Conservation (phyloP, 2,113 vertebrate genomes). For the Pollachius pollachius region DNA sequence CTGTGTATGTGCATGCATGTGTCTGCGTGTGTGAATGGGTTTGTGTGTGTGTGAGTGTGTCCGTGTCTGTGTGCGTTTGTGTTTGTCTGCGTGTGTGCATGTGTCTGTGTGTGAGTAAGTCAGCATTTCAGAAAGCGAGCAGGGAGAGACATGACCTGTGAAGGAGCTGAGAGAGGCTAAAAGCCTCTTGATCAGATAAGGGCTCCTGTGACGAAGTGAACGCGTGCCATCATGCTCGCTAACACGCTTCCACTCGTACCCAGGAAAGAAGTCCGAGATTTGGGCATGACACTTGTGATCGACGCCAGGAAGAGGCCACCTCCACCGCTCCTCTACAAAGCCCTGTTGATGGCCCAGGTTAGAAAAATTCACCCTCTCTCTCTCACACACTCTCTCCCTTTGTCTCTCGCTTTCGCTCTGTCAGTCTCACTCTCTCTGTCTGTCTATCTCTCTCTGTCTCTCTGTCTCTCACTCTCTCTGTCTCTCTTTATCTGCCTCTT, state of each 20-base stretch:
- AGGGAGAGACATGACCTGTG: conserved; percentile 13
- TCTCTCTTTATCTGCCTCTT: too few relatives aligned
- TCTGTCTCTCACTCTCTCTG: too few relatives aligned
- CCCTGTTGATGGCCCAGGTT: conserved; percentile 85
- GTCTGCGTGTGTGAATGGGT: too few relatives aligned
- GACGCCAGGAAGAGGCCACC: conserved; percentile 81
- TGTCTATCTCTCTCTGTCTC: too few relatives aligned
- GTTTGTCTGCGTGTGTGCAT: too few relatives aligned
- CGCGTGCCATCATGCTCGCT: conserved; percentile 18
- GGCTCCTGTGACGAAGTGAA: background rate
- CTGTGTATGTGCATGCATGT: background rate
- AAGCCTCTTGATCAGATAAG: conserved; percentile 2
- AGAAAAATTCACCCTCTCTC: conserved; percentile 3
- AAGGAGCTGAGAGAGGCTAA: background rate
- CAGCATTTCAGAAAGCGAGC: background rate
- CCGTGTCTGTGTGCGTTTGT: background rate
- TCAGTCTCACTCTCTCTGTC: too few relatives aligned
- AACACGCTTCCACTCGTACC: conserved; percentile 19
- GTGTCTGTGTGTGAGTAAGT: background rate
- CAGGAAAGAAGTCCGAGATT: conserved; percentile 75
- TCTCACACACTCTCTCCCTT: too few relatives aligned
- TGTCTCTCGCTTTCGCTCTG: too few relatives aligned
- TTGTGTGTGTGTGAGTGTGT: too few relatives aligned
- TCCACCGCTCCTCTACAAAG: conserved; percentile 68
- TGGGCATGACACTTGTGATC: conserved; percentile 80